A percentile compares a stretch with the other conserved stretches of the same genome.
Conservation (phyloP, 2,888 invertebrate species). For the Mongoloraphidia duomilia region DNA sequence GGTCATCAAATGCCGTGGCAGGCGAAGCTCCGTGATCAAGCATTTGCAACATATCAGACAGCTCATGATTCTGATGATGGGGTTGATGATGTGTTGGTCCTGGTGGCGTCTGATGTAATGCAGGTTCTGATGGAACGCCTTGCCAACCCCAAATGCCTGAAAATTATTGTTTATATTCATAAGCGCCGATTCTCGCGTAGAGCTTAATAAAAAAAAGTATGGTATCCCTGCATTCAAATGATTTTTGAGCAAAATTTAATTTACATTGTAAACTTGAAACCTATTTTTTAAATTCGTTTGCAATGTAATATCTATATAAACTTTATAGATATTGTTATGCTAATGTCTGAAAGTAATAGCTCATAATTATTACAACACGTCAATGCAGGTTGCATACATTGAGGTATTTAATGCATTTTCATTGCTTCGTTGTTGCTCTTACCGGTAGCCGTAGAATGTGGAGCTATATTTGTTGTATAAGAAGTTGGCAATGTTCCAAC, state of each 20-base stretch:
- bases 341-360: no score
- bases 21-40: background rate
- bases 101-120: no score
- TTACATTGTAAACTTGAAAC: background rate
- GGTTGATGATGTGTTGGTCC: no score
- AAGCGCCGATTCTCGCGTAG: background rate
- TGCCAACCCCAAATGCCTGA: slow-evolving; percentile 1
- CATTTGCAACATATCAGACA: slow-evolving; percentile 2
- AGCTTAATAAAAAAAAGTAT: background rate
- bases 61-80: background rate
- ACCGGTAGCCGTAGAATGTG: background rate
- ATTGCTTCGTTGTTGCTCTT: background rate
- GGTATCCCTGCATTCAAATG: no score
- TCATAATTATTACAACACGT: no score
- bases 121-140: no score
- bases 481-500: background rate
- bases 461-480: background rate
- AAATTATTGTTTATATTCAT: background rate
- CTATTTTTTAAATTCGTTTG: no score
- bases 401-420: no score
- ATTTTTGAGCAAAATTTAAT: background rate
- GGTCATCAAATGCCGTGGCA: background rate
- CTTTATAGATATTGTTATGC: no score
- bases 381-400: no score
- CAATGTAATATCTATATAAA: no score